phyloP scores from a whole-genome alignment of 2,888 invertebrate genomes.

The Heliconius aoede region DNA sequence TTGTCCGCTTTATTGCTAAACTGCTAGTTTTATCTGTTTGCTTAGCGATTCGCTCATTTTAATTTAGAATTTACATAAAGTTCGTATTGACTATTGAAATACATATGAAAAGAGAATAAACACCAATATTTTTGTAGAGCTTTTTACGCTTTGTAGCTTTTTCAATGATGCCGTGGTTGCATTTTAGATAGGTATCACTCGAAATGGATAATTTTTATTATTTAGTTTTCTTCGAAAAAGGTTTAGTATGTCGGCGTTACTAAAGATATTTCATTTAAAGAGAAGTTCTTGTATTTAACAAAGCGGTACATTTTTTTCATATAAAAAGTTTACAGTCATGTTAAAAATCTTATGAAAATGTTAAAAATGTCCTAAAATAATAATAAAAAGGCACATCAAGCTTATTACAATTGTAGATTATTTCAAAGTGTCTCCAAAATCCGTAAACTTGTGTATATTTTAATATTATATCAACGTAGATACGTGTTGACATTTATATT shows the following conservation, averaged over 20 bases:
- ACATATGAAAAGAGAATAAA: not conserved
- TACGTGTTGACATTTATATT: not conserved
- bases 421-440: not conserved
- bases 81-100: not conserved
- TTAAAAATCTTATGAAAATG: no score
- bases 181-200: not conserved
- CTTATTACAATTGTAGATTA: not conserved
- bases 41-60: not conserved
- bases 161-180: not conserved
- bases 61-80: not conserved
- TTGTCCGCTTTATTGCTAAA: not conserved
- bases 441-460: not conserved
- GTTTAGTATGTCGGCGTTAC: slow-evolving; percentile 63
- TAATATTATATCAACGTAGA: slow-evolving; percentile 3
- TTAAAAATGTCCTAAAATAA: no score
- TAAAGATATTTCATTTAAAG: slow-evolving; percentile 58
- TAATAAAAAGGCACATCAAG: no score
- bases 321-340: no score
- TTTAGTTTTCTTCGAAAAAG: slow-evolving; percentile 56
- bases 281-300: slow-evolving; percentile 13
- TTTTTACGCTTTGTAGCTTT: not conserved
- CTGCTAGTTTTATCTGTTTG: not conserved
- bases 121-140: no score
- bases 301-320: no score
- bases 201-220: no score